These are phyloP conservation scores for Eidolon helvum DNA, from an alignment of 2,113 vertebrate species.

Conservation along the genomic window DNA sequence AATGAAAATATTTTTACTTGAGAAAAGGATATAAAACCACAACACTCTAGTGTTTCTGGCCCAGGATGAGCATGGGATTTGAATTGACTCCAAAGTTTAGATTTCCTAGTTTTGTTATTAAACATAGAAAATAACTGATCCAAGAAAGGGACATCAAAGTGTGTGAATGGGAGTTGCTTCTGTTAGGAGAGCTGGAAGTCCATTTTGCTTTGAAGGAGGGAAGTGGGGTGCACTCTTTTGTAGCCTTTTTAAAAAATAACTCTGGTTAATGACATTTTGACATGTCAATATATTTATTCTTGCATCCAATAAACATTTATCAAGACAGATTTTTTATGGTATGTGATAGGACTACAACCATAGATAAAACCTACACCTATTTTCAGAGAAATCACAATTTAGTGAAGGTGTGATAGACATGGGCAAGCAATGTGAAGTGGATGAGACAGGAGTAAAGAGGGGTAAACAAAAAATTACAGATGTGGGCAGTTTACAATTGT, in stretches of 20 bases:
- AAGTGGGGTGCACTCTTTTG: not conserved
- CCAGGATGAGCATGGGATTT: not conserved
- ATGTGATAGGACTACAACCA: not conserved
- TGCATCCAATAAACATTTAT: not conserved
- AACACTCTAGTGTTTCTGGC: not conserved
- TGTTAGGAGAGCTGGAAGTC: not conserved
- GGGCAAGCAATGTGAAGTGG: not conserved
- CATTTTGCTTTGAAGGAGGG: not conserved
- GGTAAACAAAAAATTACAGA: not conserved
- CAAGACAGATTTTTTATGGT: not conserved
- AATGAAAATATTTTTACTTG: not conserved
- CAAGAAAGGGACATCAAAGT: not conserved
- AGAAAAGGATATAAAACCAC: not conserved
- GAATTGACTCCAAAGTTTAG: not conserved
- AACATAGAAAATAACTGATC: not conserved
- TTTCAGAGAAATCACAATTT: not conserved
- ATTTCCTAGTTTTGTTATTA: not conserved
- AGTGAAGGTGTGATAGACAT: no score
- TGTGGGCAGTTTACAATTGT: not conserved
- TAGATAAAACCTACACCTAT: not conserved
- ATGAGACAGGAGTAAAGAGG: not conserved
- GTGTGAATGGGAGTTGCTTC: not conserved
- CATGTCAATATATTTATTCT: slow-evolving; percentile 52
- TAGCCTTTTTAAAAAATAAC: slow-evolving; percentile 58
- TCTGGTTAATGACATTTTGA: slow-evolving; percentile 44